Evolutionary conservation across 2,888 invertebrate species (phyloP).

Genomic region (Chymomyza amoena): DNA sequence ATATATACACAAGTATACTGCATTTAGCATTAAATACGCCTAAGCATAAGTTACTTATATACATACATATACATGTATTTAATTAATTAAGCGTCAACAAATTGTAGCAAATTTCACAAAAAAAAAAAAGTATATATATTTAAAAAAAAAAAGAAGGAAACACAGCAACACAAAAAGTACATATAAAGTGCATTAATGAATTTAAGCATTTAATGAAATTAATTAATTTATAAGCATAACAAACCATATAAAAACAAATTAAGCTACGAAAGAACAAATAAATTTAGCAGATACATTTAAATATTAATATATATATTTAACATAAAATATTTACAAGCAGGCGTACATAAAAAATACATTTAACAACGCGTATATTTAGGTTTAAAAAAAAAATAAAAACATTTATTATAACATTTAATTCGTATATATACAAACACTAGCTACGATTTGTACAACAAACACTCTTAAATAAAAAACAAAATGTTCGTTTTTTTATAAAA

Average conservation of each 20-base stretch:
- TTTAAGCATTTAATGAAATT: constrained; percentile 75
- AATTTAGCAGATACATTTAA: not conserved
- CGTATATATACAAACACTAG: constrained; percentile 36
- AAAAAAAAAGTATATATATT: not conserved
- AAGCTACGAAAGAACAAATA: not conserved
- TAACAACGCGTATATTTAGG: not conserved
- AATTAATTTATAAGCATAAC: constrained; percentile 65
- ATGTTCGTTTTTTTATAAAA: constrained; percentile 21
- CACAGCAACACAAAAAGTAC: constrained; percentile 74
- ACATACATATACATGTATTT: constrained; percentile 43
- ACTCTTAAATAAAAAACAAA: constrained; percentile 8
- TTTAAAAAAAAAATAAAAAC: not conserved
- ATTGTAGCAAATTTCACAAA: constrained; percentile 63
- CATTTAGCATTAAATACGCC: constrained; percentile 53
- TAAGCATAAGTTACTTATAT: constrained; percentile 20
- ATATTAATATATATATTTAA: constrained; percentile 8
- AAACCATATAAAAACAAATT: constrained; percentile 26
- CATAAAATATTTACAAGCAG: constrained; percentile 44
- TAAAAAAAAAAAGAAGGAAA: constrained; percentile 19
- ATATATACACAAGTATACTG: constrained; percentile 64
- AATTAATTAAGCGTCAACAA: constrained; percentile 36
- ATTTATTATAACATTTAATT: constrained; percentile 5
- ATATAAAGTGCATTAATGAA: constrained; percentile 78
- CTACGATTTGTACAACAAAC: constrained; percentile 46
- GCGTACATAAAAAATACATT: not conserved